phyloP scores from a whole-genome alignment of 2,113 vertebrate species.

The Sorex araneus region DNA sequence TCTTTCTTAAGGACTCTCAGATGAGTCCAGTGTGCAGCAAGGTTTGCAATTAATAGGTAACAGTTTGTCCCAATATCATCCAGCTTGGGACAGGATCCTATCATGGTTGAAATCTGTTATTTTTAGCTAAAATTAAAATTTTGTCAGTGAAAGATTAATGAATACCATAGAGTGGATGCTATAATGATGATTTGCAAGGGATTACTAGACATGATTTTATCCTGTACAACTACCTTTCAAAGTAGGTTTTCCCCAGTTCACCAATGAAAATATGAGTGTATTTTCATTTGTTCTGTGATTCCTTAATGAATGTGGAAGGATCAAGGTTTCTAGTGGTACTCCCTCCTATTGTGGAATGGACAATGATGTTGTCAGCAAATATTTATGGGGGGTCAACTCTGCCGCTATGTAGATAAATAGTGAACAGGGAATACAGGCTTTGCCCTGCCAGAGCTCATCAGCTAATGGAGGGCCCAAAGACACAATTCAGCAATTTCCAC shows the following conservation, averaged over 20 bases:
- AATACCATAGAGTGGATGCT: background rate
- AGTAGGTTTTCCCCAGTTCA: background rate
- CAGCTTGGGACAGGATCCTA: background rate
- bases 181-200: background rate
- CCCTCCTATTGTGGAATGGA: background rate
- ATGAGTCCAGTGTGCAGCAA: background rate
- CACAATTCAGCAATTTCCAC: background rate
- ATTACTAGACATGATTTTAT: background rate
- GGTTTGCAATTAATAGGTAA: background rate
- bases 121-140: conserved; percentile 27
- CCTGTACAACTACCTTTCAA: background rate
- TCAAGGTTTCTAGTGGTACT: background rate
- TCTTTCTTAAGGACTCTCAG: background rate
- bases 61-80: background rate
- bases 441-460: background rate
- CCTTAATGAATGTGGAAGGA: background rate
- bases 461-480: background rate
- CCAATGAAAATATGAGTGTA: background rate
- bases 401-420: background rate
- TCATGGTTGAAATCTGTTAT: background rate
- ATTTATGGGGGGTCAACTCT: background rate
- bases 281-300: conserved; percentile 1
- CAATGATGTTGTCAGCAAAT: background rate
- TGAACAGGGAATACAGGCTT: background rate
- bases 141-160: background rate